These are phyloP conservation scores for Ctenosaura bakeri DNA, from an alignment of 2,797 vertebrate genomes.

Conservation along the genomic window DNA sequence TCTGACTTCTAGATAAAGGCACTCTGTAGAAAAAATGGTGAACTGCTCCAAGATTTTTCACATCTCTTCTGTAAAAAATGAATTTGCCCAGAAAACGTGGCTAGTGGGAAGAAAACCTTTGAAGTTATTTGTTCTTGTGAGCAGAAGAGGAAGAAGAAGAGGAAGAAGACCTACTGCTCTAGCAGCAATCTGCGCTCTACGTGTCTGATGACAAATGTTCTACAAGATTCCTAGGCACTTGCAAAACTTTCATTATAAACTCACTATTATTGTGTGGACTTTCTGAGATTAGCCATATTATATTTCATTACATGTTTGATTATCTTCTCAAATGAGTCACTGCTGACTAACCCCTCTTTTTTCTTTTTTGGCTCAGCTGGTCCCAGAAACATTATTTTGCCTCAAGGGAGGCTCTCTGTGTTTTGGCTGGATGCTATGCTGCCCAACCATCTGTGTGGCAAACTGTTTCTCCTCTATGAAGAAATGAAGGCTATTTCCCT, in stretches of 20 bases:
- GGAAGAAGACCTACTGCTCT: too few species aligned
- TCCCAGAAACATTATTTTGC: not conserved
- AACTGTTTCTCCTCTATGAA: not conserved
- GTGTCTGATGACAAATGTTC: not conserved
- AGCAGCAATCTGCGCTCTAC: not conserved
- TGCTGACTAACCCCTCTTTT: not conserved
- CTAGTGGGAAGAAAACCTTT: too few species aligned
- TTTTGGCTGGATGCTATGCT: not conserved
- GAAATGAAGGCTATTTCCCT: not conserved
- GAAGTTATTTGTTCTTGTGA: too few species aligned
- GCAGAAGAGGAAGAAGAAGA: too few species aligned
- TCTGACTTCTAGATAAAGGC: too few species aligned
- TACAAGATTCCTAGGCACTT: not conserved
- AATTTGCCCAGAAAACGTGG: too few species aligned
- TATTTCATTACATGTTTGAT: not conserved
- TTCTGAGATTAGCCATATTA: not conserved
- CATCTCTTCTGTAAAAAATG: too few species aligned
- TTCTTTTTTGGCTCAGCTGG: not conserved
- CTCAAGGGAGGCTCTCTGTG: not conserved
- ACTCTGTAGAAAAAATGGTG: too few species aligned
- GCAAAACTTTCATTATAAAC: not conserved
- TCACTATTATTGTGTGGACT: not conserved
- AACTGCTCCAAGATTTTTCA: too few species aligned
- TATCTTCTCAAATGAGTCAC: not conserved
- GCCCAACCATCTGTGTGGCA: not conserved